phyloP scores from a whole-genome alignment of 2,797 vertebrate genomes.

The Allobates femoralis region DNA sequence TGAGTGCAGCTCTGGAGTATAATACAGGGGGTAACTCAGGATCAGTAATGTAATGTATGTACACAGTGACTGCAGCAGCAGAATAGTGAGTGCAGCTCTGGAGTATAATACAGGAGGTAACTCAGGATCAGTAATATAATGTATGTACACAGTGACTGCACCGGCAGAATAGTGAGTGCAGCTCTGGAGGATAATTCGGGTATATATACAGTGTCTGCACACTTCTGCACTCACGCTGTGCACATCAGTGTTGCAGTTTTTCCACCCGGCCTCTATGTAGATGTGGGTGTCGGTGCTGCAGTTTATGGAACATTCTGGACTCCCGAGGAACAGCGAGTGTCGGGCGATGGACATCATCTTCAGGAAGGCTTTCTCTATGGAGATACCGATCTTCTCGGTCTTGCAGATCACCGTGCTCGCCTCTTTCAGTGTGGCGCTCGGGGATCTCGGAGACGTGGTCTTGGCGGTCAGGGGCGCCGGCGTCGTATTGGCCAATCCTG shows the following conservation, averaged over 20 bases:
- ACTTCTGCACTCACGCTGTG: slow-evolving; percentile 74
- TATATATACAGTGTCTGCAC: too few species aligned
- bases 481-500: not conserved
- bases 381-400: slow-evolving; percentile 73
- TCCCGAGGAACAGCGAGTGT: slow-evolving; percentile 81
- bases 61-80: too few species aligned
- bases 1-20: too few species aligned
- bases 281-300: slow-evolving; percentile 75
- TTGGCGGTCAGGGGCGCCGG: not conserved
- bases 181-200: too few species aligned
- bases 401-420: slow-evolving; percentile 78
- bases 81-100: too few species aligned
- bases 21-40: too few species aligned
- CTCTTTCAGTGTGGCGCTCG: slow-evolving; percentile 59
- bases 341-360: slow-evolving; percentile 73
- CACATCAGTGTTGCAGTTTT: slow-evolving; percentile 76
- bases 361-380: slow-evolving; percentile 78
- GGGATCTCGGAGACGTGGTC: not conserved
- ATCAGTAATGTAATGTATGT: too few species aligned
- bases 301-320: slow-evolving; percentile 76
- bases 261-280: slow-evolving; percentile 79
- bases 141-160: too few species aligned
- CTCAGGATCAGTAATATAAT: too few species aligned
- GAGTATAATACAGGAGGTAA: too few species aligned
- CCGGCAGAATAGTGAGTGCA: too few species aligned